Conservation (phyloP, 2,797 vertebrate genomes). For the Phoeniculus purpureus region DNA sequence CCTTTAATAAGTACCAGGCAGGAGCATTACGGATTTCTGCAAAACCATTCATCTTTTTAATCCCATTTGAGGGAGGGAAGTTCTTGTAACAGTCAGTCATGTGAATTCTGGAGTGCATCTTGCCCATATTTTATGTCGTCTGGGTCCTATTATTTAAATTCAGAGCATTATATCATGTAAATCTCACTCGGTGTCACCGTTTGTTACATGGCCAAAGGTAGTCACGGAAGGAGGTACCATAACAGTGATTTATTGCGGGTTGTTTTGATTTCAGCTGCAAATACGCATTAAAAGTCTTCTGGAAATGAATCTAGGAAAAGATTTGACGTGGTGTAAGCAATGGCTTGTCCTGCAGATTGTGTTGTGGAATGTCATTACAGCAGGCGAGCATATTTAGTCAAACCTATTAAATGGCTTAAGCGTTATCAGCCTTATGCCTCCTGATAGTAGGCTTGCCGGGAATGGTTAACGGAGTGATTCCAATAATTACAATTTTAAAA, state of each 20-base stretch:
- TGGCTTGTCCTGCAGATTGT: constrained; percentile 44
- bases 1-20: constrained; percentile 26
- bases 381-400: constrained; percentile 48
- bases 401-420: constrained; percentile 59
- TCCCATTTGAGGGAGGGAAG: constrained; percentile 25
- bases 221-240: constrained; percentile 53
- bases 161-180: constrained; percentile 47
- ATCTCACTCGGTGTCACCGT: constrained; percentile 42
- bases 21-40: constrained; percentile 25
- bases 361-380: constrained; percentile 53
- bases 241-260: constrained; percentile 48
- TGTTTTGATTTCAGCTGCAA: constrained; percentile 57
- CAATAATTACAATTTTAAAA: constrained; percentile 60
- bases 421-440: constrained; percentile 49
- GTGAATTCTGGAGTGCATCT: constrained; percentile 52
- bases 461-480: constrained; percentile 48
- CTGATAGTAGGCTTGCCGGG: constrained; percentile 47
- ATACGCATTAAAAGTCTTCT: constrained; percentile 45
- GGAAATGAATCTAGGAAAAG: constrained; percentile 60
- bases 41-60: constrained; percentile 52
- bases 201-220: constrained; percentile 55
- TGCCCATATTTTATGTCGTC: constrained; percentile 30
- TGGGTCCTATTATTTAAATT: constrained; percentile 58
- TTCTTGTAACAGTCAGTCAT: constrained; percentile 52
- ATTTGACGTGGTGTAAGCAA: constrained; percentile 38